phyloP scores from a whole-genome alignment of 1,140 invertebrate species.

The Cydia splendana region DNA sequence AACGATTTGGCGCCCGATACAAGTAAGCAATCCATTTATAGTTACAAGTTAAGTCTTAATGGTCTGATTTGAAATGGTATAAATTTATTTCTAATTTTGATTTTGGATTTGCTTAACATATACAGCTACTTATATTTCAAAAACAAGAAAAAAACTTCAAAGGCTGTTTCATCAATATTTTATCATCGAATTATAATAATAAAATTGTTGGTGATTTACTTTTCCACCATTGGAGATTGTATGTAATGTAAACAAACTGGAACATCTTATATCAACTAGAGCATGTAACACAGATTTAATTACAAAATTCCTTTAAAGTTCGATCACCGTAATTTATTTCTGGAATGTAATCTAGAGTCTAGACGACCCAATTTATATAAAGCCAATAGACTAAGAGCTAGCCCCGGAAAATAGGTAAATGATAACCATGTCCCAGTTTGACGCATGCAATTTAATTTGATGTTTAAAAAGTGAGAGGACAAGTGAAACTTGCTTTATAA shows the following conservation, averaged over 20 bases:
- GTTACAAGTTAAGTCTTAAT: neutral
- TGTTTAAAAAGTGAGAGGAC: no score
- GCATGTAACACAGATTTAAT: constrained; percentile 9
- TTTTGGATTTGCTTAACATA: no score
- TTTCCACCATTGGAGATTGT: neutral
- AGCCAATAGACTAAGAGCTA: neutral
- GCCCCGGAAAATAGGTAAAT: no score
- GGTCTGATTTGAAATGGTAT: neutral
- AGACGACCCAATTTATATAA: neutral
- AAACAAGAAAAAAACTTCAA: no score
- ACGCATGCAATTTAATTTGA: no score
- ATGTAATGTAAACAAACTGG: neutral
- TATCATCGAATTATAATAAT: no score
- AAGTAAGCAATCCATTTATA: constrained; percentile 57
- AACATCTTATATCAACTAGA: neutral
- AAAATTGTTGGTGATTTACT: no score
- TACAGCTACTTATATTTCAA: no score
- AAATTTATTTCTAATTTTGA: no score
- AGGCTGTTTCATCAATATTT: no score
- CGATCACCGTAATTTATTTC: neutral
- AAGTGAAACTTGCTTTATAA: no score
- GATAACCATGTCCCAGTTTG: no score
- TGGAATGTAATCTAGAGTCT: constrained; percentile 15
- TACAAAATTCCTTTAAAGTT: neutral
- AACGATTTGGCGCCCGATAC: constrained; percentile 74